These are phyloP conservation scores for Coelopa pilipes DNA, from an alignment of 2,888 invertebrate genomes.

Conservation along the genomic window DNA sequence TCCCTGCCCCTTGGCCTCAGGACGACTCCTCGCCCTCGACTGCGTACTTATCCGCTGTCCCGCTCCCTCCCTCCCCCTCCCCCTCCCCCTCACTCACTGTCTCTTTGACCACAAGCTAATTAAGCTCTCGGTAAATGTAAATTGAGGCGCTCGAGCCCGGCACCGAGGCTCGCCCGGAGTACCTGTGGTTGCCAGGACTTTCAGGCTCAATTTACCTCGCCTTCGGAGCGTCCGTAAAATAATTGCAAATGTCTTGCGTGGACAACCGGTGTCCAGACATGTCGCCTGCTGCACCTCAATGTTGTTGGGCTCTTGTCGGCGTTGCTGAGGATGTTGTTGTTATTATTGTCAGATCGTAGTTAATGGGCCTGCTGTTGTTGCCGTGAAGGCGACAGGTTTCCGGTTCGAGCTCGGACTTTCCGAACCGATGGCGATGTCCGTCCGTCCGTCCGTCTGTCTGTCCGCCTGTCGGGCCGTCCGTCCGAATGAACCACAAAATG, in stretches of 20 bases:
- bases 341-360: background rate
- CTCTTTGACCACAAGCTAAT: slow-evolving; percentile 1
- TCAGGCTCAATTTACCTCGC: slow-evolving; percentile 25
- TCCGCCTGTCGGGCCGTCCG: background rate
- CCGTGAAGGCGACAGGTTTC: background rate
- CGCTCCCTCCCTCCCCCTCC: background rate
- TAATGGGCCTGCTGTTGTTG: background rate
- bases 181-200: slow-evolving; percentile 21
- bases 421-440: background rate
- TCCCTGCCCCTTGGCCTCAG: background rate
- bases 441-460: background rate
- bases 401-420: background rate
- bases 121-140: slow-evolving; percentile 8
- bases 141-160: slow-evolving; percentile 2
- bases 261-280: background rate
- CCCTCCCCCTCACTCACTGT: background rate
- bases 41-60: too few relatives aligned
- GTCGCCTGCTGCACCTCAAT: background rate
- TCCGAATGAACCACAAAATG: slow-evolving; percentile 19
- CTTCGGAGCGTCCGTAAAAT: slow-evolving; percentile 17
- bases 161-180: background rate
- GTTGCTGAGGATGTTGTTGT: background rate
- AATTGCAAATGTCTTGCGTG: slow-evolving; percentile 19
- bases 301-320: too few relatives aligned
- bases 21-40: background rate